Evolutionary conservation across 2,797 vertebrate genomes (phyloP), one percentile per base, ranked within the genome.

Genomic region (Clarias fuscus): DNA sequence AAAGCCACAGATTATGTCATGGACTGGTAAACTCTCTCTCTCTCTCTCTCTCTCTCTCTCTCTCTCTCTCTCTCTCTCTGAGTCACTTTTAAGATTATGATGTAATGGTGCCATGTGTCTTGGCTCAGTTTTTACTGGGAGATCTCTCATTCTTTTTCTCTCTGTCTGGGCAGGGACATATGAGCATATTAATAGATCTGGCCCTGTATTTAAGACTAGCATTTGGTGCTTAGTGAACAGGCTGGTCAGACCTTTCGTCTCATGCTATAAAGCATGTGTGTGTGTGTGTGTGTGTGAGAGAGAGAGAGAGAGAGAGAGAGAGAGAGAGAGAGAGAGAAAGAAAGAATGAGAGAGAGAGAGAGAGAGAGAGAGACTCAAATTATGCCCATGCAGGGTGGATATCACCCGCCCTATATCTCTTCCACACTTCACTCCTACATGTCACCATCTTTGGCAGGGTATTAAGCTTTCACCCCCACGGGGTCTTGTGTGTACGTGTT

Each of bases 391-490:
- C 86, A 85, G 90, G 90, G 80, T 83, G 76, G 61, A 81, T 91
- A 92, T 37, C 91, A 90, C 88, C 92, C 59, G 40, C 88, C 88
- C 90, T 53, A 87, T 86, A 88, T 79, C 67, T 77, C 82, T 40
- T 71, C 6, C 62, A 58, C 68, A 18, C 88, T 86, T 53, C 91
- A 89, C 91, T 86, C 89, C 91, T 89, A 90, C 92, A 90, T 93
- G 92, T 94, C 94, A 89, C 94, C 93, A 94, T 95, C 91, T 95
- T 95, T 95, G 94, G 95, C 93, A 71, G 93, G 92, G 89, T 93
- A 92, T 93, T 91, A 93, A 91, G 88, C 91, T 90, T 90, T 91
- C 88, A 88, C 89, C 90, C 90, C 89, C 86, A 13, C 89, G 87
- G 84, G 88, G 83, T 79, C 30, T 82, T 85, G 85, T 71, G 64